Conservation (phyloP, 2,888 invertebrate species). For the Caradrina kadenii region DNA sequence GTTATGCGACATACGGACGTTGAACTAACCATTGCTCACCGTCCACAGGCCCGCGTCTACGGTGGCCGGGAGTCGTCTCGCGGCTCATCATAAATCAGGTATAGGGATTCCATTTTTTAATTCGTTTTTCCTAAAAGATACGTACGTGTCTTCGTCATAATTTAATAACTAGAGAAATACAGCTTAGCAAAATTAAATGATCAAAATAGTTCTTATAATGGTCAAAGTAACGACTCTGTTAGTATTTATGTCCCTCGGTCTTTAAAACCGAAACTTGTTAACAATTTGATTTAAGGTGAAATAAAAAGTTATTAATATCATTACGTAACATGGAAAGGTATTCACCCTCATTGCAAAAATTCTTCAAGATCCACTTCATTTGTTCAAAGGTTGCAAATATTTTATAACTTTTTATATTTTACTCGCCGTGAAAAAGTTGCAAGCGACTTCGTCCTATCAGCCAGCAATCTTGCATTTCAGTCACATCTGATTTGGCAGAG, state of each 20-base stretch:
- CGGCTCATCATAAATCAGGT: no score
- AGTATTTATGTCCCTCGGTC: background rate
- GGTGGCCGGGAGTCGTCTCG: no score
- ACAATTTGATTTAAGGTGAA: background rate
- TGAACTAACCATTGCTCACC: no score
- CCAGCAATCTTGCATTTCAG: conserved; percentile 49
- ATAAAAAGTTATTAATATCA: background rate
- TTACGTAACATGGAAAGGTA: background rate
- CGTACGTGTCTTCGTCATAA: no score
- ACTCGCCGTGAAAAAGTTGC: conserved; percentile 30
- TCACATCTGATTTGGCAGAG: conserved; percentile 60
- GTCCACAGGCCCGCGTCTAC: no score
- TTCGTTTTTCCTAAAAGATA: no score
- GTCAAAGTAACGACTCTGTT: no score
- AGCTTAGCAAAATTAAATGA: no score
- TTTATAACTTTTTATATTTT: conserved; percentile 40
- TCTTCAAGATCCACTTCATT: conserved; percentile 32
- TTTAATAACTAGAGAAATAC: no score
- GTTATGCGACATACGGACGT: no score
- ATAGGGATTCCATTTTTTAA: no score
- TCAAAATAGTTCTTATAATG: no score
- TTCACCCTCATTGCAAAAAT: background rate
- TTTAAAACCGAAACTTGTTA: background rate
- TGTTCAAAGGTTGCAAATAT: conserved; percentile 24
- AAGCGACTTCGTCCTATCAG: conserved; percentile 31